Base-by-base conservation (phyloP, 2,113 vertebrate species). In the Indri indri region DNA sequence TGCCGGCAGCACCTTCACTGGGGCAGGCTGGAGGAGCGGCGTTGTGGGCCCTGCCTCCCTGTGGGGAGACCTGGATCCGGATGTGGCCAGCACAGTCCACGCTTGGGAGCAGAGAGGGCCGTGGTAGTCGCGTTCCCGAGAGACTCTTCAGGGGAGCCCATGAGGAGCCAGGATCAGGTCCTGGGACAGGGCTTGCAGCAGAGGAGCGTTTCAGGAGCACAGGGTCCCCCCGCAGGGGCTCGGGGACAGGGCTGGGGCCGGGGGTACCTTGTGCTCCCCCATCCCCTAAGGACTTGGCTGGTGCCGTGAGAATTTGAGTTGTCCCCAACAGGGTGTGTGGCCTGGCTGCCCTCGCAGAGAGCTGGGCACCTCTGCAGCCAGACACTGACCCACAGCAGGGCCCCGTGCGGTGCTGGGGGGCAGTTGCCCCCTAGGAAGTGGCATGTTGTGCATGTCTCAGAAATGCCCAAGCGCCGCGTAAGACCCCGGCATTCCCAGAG, bases 401-500 rank as follows among this genome's bases (percentile, higher is more conserved):
- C n/a, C 16, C 0, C 14, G 0, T 1, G 47, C 0, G 23, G 2
- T 5, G 1, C 0, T 5, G n/a, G 83, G 17, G 66, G 25, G 17
- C n/a, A 3, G 13, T 8, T 5, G 17, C 30, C n/a, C 27, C 17
- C 13, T 42, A 0, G n/a, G 1, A 7, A 7, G 0, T 12, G 52
- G 11, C 4, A 0, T 14, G 3, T 4, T 1, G 30, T 18, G 70
- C 8, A 1, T 34, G 1, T 17, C 10, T 27, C 8, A 0, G 6
- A 2, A 5, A 52, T 11, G 22, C 77, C 68, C 25, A 50, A 13
- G n/a, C 3, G 0, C 34, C 0, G 3, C 0, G 2, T 2, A 3
- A 8, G 61, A 7, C 14, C 18, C n/a, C 1, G 0, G 12, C 2
- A 17, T 6, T n/a, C 20, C 52, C 85, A 63, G 85, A 32, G 52